phyloP scores from a whole-genome alignment of 1,140 invertebrate species.

The Phocides pigmalion region DNA sequence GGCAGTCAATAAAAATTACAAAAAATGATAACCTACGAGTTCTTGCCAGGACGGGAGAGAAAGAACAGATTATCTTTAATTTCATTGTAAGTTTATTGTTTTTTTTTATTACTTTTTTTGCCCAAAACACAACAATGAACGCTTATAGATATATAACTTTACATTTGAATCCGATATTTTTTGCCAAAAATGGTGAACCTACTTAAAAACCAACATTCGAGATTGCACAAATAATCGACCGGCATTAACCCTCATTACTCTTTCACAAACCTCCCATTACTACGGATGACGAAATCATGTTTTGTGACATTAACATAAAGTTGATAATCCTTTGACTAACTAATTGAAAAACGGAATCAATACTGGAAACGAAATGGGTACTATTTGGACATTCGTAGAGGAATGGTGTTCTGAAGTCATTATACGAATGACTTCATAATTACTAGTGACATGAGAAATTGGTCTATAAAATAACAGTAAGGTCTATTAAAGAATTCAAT shows the following conservation, averaged over 20 bases:
- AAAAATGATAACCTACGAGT: no score
- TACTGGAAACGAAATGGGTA: conserved; percentile 40
- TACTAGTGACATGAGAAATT: conserved; percentile 31
- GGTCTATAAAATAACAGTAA: not conserved
- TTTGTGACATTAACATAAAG: conserved; percentile 45
- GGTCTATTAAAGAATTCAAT: no score
- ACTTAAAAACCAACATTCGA: conserved; percentile 68
- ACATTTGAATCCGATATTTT: not conserved
- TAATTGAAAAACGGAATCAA: conserved; percentile 37
- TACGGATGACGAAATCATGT: conserved; percentile 31
- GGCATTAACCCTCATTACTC: conserved; percentile 70
- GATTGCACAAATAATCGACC: conserved; percentile 70
- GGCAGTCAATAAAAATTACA: no score
- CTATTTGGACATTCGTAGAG: conserved; percentile 45
- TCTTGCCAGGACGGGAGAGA: no score
- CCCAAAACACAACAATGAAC: no score
- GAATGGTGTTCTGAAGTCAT: conserved; percentile 49
- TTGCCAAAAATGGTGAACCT: conserved; percentile 12
- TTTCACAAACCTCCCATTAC: conserved; percentile 46
- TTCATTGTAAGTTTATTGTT: no score
- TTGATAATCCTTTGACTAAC: conserved; percentile 41
- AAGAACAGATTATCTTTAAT: no score
- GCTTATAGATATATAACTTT: no score
- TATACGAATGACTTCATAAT: conserved; percentile 62
- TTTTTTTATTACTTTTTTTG: no score